A percentile compares a stretch with the other conserved stretches of the same genome.
Conservation (phyloP, 2,113 vertebrate genomes). For the Dolichallabes microphthalmus region DNA sequence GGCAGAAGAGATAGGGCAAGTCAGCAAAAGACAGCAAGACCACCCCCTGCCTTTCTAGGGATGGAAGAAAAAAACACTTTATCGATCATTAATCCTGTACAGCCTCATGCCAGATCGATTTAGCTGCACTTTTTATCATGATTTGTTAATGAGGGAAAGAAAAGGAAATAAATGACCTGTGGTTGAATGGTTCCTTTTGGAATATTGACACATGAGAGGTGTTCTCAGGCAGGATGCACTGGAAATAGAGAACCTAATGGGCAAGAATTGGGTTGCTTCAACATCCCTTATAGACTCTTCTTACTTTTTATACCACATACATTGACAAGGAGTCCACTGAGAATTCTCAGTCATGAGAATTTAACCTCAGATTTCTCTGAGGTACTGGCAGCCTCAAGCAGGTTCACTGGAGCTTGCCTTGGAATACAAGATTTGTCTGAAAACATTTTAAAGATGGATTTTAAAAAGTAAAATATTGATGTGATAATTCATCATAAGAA, state of each 20-base stretch:
- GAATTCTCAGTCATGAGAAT: not conserved
- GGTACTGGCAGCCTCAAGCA: not conserved
- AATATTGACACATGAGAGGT: not conserved
- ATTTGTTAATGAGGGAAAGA: constrained; percentile 21
- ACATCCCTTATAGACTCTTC: not conserved
- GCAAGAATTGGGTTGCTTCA: constrained; percentile 10
- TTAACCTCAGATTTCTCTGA: constrained; percentile 10
- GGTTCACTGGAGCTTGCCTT: not conserved
- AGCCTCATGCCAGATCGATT: not conserved
- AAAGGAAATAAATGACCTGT: constrained; percentile 14
- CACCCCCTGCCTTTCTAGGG: not conserved
- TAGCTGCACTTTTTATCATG: not conserved
- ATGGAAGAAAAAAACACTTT: not conserved
- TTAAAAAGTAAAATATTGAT: not conserved
- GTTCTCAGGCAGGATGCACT: not conserved
- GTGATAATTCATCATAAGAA: not conserved
- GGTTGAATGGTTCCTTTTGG: constrained; percentile 9
- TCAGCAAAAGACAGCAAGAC: not conserved
- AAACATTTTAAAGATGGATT: not conserved
- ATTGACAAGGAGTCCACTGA: not conserved
- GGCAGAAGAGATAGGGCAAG: not conserved
- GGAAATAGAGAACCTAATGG: constrained; percentile 8
- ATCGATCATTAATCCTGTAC: constrained; percentile 5
- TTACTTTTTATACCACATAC: not conserved
- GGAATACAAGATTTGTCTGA: not conserved